Base-by-base conservation (phyloP, 2,888 invertebrate genomes). In the Orthosia gothica region DNA sequence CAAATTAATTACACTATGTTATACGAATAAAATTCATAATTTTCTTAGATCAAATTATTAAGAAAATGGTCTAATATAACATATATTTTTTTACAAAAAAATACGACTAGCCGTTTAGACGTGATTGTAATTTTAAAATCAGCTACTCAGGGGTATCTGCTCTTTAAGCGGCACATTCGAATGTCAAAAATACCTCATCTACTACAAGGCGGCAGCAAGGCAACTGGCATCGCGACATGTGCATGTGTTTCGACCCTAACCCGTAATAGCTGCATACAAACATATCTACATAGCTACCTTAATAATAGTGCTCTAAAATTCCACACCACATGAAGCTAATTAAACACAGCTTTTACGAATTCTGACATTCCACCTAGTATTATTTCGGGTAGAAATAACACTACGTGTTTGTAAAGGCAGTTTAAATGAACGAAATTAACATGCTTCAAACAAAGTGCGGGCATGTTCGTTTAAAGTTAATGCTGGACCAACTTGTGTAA, bases 351-450 rank as follows among this genome's bases (percentile, higher is more conserved):
- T 74, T 59, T 74, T 63, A 74, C 58, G 20, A 66, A 73, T 65
- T 78, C 59, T 45, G 50, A 68, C 63, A 78, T 78, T 81, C 54
- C 70, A 63, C 57, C 55, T 67, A 45, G 26, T 75, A 54, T 80
- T 83, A 70, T 84, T 82, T 64, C 26, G 72, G 66, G 26, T 54
- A 58, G n/a, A 70, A 81, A 80, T 72, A 80, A 81, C 61, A 79
- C 20, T n/a, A 70, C 26, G 52, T 79, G 59, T 83, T 81, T 74
- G 59, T 70, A 74, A 74, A 70, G 74, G 83, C 74, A 62, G 45
- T 65, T n/a, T 23, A 63, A 80, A 80, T 70, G 65, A 59, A 55
- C 45, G n/a, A 71, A 71, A 52, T 77, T 55, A 67, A 71, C 66
- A 71, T 50, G 71, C 55, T 49, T 52, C 18, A 61, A 57, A 66